Base-by-base conservation (phyloP, 2,113 vertebrate genomes). In the Eudorcas thomsonii region DNA sequence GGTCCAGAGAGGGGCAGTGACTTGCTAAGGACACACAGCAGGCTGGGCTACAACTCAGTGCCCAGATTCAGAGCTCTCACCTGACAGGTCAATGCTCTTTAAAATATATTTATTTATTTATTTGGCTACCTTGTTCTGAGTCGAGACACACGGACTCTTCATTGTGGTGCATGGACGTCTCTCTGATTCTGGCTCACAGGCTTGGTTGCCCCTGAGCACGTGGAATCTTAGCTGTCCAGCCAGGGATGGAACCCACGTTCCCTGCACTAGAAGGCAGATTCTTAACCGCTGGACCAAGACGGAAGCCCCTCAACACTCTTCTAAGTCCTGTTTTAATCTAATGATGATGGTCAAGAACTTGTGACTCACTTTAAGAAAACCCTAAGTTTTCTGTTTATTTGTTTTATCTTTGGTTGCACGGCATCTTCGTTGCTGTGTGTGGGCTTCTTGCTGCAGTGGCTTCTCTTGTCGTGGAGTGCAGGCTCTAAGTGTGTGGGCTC, bases 391-490 rank as follows among this genome's bases (percentile, higher is more conserved):
- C 71, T 77, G 6, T 43, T 74, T 74, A 36, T 13, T 26, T 77
- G 71, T 7, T 14, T 77, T 77, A 43, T 77, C 39, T 77, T 25
- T 25, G 36, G 71, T 26, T 26, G 23, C 12, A 14, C 71, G 43
- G 71, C 0, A 0, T 77, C 71, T 77, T 43, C 0, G 0, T 26
- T 7, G 39, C 71, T 23, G 12, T 25, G 71, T 43, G 71, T 26
- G 71, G 23, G 39, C 36, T 0, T 43, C 71, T 43, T 23, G 6
- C 12, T 43, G 39, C 71, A 43, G 23, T 13, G 71, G 39, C 13
- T 14, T 77, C 71, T 77, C 39, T 43, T 4, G 21, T 23, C 12
- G 36, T 26, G 39, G 12, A 77, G 39, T 0, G 6, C 12, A 39
- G 71, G 71, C 71, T 43, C 36, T 14, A 14, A 39, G 39, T 3